Evolutionary conservation across 2,797 vertebrate genomes (phyloP).

Genomic region (Graptemys geographica): DNA sequence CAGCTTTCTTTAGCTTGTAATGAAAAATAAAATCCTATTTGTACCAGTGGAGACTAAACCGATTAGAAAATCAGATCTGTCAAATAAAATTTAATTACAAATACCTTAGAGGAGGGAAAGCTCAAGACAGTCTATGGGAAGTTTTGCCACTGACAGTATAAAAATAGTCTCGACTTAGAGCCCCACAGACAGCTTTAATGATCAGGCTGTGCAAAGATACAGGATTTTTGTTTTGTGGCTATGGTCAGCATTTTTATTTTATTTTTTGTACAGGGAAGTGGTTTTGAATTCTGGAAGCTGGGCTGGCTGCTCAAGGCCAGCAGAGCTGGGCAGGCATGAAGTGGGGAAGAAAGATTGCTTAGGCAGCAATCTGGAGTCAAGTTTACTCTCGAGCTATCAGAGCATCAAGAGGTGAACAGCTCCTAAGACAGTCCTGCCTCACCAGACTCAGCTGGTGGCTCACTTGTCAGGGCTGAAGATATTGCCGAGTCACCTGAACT

Average conservation of each 20-base stretch:
- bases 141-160: slow-evolving; percentile 27
- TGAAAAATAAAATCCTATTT: background rate
- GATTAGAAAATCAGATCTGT: slow-evolving; percentile 18
- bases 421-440: background rate
- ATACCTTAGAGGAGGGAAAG: slow-evolving; percentile 4
- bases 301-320: background rate
- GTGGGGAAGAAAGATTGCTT: rapidly evolving
- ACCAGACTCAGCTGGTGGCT: background rate
- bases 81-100: slow-evolving; percentile 46
- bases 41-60: background rate
- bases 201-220: background rate
- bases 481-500: background rate
- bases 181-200: slow-evolving; percentile 9
- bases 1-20: background rate
- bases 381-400: background rate
- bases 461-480: background rate
- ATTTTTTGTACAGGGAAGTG: background rate
- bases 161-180: slow-evolving; percentile 40
- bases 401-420: background rate
- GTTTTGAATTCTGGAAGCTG: slow-evolving; percentile 29
- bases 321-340: background rate
- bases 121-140: slow-evolving; percentile 3
- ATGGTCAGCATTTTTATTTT: background rate
- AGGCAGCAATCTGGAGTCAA: background rate
- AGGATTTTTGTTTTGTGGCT: slow-evolving; percentile 25